Evolutionary conservation across 2,888 invertebrate genomes (phyloP), one percentile per base, ranked within the genome.

Genomic region (Alloscopus bannaensis): DNA sequence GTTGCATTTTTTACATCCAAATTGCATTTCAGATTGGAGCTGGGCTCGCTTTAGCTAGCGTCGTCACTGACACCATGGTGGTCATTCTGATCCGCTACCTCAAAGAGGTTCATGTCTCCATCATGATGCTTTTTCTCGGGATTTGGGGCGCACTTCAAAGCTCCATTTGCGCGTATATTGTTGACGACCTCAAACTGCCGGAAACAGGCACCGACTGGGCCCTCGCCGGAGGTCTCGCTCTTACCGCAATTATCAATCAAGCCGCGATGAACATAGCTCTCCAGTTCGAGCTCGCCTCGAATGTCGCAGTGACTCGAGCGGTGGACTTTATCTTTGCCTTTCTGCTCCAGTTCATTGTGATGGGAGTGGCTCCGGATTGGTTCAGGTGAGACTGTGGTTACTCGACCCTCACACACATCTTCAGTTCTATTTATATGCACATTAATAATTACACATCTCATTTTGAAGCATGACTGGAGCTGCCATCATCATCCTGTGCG

Each of bases 321-420:
- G 62, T 75, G 47, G 80, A 82, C 29, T 70, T 82, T 20, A 55
- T 83, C n/a, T 83, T 83, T 55, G 80, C 84, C 1, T 85, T 84
- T 52, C 22, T 81, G 4, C 77, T 84, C 52, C 85, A 85, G 60
- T 81, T 81, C 45, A 6, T 81, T 3, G 71, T 83, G n/a, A 31
- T 84, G 16, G 69, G 76, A 45, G 31, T 71, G 2, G n/a, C 64
- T 6, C 85, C 85, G 0, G 84, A 85, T 70, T 4, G 79, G 0
- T 84, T 65, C 62, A 84, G 82, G 84, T 82, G 47, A 55, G 40
- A n/a, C 13, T 55, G n/a, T n/a, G n/a, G n/a, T n/a, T n/a, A n/a
- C n/a, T n/a, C n/a, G n/a, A n/a, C n/a, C n/a, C n/a, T n/a, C n/a
- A n/a, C n/a, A n/a, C n/a, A n/a, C n/a, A 36, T 36, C 36, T 36